These are phyloP conservation scores for Chymomyza amoena DNA, from an alignment of 2,888 invertebrate species.

Conservation along the genomic window DNA sequence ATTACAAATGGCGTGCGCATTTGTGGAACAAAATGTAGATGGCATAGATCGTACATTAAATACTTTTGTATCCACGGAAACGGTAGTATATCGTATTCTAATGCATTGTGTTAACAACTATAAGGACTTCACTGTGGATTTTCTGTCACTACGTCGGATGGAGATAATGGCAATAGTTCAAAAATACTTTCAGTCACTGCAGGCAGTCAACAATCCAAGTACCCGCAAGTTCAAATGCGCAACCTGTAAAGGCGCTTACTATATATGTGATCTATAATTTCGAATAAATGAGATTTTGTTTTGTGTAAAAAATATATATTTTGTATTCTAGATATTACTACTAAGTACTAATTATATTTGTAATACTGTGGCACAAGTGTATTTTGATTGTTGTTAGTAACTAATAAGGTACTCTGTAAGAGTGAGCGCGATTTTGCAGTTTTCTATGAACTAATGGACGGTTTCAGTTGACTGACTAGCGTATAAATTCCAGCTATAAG, in stretches of 20 bases:
- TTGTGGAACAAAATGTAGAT: conserved; percentile 61
- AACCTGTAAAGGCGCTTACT: conserved; percentile 35
- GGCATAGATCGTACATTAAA: conserved; percentile 49
- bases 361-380: conserved; percentile 54
- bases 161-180: conserved; percentile 32
- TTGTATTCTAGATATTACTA: conserved; percentile 18
- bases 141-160: conserved; percentile 33
- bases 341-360: conserved; percentile 9
- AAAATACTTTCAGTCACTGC: conserved; percentile 32
- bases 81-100: conserved; percentile 64
- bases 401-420: conserved; percentile 68
- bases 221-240: conserved; percentile 23
- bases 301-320: not conserved
- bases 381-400: conserved; percentile 14
- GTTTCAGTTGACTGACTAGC: conserved; percentile 50
- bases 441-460: conserved; percentile 43
- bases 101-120: conserved; percentile 57
- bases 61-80: conserved; percentile 66
- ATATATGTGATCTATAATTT: conserved; percentile 21
- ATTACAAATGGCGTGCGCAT: conserved; percentile 54
- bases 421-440: conserved; percentile 52
- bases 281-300: not conserved
- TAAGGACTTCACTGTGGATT: conserved; percentile 41
- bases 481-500: not conserved
- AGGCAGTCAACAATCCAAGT: conserved; percentile 20